These are phyloP conservation scores for Actinostola sp. DNA, from an alignment of 92 coral and sea anemone species.

Conservation along the genomic window DNA sequence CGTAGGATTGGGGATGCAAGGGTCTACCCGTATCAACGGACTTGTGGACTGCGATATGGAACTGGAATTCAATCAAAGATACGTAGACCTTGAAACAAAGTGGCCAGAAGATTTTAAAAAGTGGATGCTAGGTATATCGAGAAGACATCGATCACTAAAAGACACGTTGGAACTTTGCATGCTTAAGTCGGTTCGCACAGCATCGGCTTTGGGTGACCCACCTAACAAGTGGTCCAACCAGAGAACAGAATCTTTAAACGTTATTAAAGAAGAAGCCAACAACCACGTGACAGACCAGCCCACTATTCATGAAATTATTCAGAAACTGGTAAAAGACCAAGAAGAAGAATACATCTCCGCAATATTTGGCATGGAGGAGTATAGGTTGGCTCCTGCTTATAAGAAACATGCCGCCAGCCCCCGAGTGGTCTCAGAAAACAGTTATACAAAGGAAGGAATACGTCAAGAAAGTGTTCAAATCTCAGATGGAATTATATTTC, in stretches of 20 bases:
- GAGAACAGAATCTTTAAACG: constrained; percentile 56
- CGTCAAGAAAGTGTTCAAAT: not conserved
- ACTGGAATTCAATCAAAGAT: constrained; percentile 43
- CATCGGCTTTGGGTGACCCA: constrained; percentile 56
- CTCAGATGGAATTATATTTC: no score
- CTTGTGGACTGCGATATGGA: constrained; percentile 45
- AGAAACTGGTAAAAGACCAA: constrained; percentile 43
- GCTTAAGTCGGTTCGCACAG: constrained; percentile 45
- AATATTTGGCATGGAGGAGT: no score
- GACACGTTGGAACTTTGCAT: constrained; percentile 48
- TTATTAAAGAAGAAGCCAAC: constrained; percentile 48
- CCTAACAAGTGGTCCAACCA: constrained; percentile 66
- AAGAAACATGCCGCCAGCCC: constrained; percentile 27
- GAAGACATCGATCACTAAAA: constrained; percentile 29
- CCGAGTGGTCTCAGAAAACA: constrained; percentile 49
- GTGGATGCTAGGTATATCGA: constrained; percentile 28
- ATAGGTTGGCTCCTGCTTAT: constrained; percentile 26
- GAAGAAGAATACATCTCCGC: constrained; percentile 27
- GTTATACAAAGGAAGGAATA: not conserved
- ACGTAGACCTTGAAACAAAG: constrained; percentile 15
- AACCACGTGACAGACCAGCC: constrained; percentile 40
- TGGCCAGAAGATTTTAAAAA: constrained; percentile 43
- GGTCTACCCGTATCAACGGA: constrained; percentile 41
- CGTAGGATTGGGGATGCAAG: constrained; percentile 15
- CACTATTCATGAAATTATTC: constrained; percentile 43